Conservation (phyloP, 2,888 invertebrate species). For the Sarcophaga subvicina region DNA sequence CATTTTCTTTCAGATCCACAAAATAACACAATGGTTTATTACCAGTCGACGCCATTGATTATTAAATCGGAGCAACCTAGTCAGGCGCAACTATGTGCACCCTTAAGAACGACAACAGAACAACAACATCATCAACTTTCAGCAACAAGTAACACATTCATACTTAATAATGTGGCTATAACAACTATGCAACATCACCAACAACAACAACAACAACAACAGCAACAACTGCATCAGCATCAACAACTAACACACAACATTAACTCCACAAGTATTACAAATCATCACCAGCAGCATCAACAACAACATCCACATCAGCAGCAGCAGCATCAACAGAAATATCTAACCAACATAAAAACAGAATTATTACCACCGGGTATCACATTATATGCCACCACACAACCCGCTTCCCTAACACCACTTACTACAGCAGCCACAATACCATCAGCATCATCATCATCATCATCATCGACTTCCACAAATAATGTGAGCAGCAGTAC, state of each 20-base stretch:
- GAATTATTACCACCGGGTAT: conserved; percentile 70
- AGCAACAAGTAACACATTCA: conserved; percentile 65
- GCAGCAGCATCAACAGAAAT: conserved; percentile 69
- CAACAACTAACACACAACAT: conserved; percentile 70
- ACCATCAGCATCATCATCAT: conserved; percentile 19
- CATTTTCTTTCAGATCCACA: conserved; percentile 74
- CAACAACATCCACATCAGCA: conserved; percentile 71
- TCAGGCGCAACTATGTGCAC: conserved; percentile 78
- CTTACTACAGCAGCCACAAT: conserved; percentile 6
- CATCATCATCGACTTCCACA: conserved; percentile 41
- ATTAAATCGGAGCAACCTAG: conserved; percentile 80
- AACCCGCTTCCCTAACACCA: conserved; percentile 66
- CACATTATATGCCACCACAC: conserved; percentile 65
- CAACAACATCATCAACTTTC: conserved; percentile 71
- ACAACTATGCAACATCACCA: conserved; percentile 41
- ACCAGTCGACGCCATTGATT: conserved; percentile 80
- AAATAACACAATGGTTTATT: conserved; percentile 81
- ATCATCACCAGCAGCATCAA: too few relatives aligned
- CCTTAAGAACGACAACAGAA: conserved; percentile 71
- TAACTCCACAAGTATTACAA: conserved; percentile 73
- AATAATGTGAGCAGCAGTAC: conserved; percentile 68
- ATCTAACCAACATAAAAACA: conserved; percentile 72
- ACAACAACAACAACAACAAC: conserved; percentile 29
- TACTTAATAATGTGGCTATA: conserved; percentile 57
- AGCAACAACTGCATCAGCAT: conserved; percentile 71